Conservation (phyloP, 2,113 vertebrate species). For the Helogale parvula region DNA sequence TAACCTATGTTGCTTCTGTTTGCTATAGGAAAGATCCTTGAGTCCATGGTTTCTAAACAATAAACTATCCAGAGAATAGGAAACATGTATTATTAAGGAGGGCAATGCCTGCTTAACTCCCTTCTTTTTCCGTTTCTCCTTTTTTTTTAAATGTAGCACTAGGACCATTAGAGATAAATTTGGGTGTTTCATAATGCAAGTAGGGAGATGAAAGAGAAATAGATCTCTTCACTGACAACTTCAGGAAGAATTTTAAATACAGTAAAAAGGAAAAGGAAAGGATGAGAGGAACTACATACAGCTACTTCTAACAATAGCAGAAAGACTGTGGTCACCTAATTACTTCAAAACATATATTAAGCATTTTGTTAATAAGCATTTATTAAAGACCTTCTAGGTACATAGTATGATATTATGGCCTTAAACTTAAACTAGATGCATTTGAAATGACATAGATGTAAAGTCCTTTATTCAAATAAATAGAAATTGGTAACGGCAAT, state of each 20-base stretch:
- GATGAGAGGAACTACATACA: not conserved
- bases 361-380: slow-evolving; percentile 2
- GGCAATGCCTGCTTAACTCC: slow-evolving; percentile 17
- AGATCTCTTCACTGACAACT: slow-evolving; percentile 12
- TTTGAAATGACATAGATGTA: not conserved
- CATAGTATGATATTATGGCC: not conserved
- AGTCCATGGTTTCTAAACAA: slow-evolving; percentile 58
- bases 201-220: slow-evolving; percentile 52
- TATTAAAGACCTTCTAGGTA: not conserved
- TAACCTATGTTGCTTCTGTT: slow-evolving; percentile 35
- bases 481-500: not conserved
- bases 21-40: slow-evolving; percentile 41
- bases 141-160: slow-evolving; percentile 61
- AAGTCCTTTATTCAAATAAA: not conserved
- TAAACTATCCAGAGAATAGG: slow-evolving; percentile 43
- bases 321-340: not conserved
- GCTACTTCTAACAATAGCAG: not conserved
- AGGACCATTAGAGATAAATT: slow-evolving; percentile 31
- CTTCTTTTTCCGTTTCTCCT: not conserved
- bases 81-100: slow-evolving; percentile 58
- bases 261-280: slow-evolving; percentile 1
- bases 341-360: not conserved
- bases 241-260: slow-evolving; percentile 43
- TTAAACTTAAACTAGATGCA: not conserved
- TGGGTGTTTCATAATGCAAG: slow-evolving; percentile 34